phyloP scores from a whole-genome alignment of 1,140 invertebrate genomes.

The Drosophila hydei region DNA sequence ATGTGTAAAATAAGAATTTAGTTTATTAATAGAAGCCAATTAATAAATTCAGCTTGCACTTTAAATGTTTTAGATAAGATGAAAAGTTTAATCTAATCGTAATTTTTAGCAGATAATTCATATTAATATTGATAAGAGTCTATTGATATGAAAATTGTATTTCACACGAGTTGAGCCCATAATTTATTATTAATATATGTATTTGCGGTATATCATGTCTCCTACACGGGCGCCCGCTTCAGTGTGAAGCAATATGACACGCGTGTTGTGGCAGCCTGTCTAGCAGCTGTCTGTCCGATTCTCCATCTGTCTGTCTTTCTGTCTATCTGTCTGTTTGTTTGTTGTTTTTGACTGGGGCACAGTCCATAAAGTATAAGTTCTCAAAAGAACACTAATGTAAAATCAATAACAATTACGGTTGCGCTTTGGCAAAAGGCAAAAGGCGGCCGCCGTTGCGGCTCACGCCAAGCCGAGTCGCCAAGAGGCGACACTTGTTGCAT shows the following conservation, averaged over 20 bases:
- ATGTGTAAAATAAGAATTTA: background rate
- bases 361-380: conserved; percentile 66
- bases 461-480: conserved; percentile 43
- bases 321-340: conserved; percentile 27
- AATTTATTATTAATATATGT: conserved; percentile 1
- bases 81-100: background rate
- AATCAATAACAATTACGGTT: conserved; percentile 79
- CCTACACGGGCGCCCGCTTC: conserved; percentile 1
- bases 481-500: conserved; percentile 70
- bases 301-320: conserved; percentile 12
- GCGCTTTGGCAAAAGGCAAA: conserved; percentile 53
- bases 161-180: background rate
- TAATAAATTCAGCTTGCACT: background rate
- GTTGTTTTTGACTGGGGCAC: conserved; percentile 43
- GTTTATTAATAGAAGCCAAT: background rate
- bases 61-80: background rate
- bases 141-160: background rate
- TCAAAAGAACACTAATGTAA: conserved; percentile 69
- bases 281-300: conserved; percentile 31
- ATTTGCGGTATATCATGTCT: conserved; percentile 3
- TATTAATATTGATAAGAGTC: background rate
- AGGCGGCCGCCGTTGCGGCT: conserved; percentile 27
- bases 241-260: conserved; percentile 14
- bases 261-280: background rate
- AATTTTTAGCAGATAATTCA: too few relatives aligned